Evolutionary conservation across 2,888 invertebrate species (phyloP).

Genomic region (Apamea monoglypha): DNA sequence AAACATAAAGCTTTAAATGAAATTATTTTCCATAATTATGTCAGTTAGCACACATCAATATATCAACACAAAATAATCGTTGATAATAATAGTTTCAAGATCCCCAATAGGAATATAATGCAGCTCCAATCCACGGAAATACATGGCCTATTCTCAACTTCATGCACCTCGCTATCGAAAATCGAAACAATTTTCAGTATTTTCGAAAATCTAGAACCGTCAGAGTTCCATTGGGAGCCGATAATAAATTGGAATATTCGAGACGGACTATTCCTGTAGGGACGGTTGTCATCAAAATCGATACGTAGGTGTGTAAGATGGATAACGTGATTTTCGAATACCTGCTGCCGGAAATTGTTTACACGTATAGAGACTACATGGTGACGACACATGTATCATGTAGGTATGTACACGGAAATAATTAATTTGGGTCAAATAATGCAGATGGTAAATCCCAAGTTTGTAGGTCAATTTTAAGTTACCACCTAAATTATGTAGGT

Average conservation of each 20-base stretch:
- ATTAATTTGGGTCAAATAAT: background rate
- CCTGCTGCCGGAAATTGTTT: slow-evolving; percentile 16
- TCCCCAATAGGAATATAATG: background rate
- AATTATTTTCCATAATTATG: background rate
- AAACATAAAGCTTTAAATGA: background rate
- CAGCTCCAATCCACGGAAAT: background rate
- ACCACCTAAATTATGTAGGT: background rate
- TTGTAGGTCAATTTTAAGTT: background rate
- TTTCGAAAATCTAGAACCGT: slow-evolving; percentile 40
- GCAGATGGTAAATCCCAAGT: background rate
- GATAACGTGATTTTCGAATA: slow-evolving; percentile 24
- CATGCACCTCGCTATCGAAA: background rate
- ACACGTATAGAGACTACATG: background rate
- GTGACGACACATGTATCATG: background rate
- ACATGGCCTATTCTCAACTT: background rate
- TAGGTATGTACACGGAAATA: background rate
- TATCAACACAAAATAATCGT: background rate
- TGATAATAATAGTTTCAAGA: background rate
- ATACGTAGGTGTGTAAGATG: slow-evolving; percentile 43
- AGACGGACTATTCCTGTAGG: slow-evolving; percentile 39
- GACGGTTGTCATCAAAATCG: slow-evolving; percentile 48
- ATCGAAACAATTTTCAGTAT: slow-evolving; percentile 36
- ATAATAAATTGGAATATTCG: slow-evolving; percentile 64
- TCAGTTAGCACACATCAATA: background rate
- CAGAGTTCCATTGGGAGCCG: slow-evolving; percentile 35